Evolutionary conservation across 2,797 vertebrate species (phyloP).

Genomic region (Anguilla marmorata): DNA sequence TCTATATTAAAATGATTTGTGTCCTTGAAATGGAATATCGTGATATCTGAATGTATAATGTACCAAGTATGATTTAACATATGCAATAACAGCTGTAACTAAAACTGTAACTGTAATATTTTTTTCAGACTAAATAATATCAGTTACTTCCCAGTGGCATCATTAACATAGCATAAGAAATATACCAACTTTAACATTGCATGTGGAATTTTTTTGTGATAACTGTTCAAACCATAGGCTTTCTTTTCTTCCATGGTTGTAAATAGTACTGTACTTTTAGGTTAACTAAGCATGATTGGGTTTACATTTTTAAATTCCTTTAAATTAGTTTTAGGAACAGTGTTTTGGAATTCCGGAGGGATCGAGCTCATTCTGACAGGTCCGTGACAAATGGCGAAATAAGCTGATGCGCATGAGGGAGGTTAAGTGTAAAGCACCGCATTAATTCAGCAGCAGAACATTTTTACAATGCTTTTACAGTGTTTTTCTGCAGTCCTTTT

Average conservation of each 20-base stretch:
- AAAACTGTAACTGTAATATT: neutral
- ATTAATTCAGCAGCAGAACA: neutral
- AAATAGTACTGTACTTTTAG: neutral
- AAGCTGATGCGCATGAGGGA: constrained; percentile 9
- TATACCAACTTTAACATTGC: neutral
- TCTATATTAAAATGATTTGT: neutral
- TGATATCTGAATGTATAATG: neutral
- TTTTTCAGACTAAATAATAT: neutral
- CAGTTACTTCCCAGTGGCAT: neutral
- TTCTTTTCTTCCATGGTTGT: neutral
- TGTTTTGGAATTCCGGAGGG: neutral
- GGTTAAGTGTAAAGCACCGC: neutral
- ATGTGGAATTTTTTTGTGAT: neutral
- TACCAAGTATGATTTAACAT: neutral
- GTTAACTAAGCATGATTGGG: neutral
- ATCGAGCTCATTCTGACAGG: neutral
- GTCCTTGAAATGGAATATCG: neutral
- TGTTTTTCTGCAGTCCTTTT: neutral
- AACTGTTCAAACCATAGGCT: neutral
- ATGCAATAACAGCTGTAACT: neutral
- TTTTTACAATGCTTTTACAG: neutral
- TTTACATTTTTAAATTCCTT: neutral
- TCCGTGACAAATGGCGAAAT: neutral
- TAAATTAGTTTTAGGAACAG: neutral
- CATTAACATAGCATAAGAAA: neutral